These are phyloP conservation scores for Micrasema longulum DNA, from an alignment of 1,140 invertebrate genomes.

Conservation along the genomic window DNA sequence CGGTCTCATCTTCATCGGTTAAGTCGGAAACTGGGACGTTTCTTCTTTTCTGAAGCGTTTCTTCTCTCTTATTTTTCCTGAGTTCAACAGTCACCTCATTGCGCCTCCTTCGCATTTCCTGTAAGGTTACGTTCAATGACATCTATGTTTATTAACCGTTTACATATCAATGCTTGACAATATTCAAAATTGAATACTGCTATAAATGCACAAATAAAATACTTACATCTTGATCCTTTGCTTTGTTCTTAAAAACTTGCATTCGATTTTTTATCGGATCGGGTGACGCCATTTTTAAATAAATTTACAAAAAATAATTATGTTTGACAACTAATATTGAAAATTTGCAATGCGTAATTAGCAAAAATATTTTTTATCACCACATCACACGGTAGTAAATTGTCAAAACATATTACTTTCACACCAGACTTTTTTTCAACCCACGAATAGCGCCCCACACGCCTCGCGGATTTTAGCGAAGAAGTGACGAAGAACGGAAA, in stretches of 20 bases:
- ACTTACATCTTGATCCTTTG: conserved; percentile 96
- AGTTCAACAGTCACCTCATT: conserved; percentile 96
- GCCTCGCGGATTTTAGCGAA: conserved; percentile 44
- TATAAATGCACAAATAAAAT: conserved; percentile 42
- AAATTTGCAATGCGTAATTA: conserved; percentile 7
- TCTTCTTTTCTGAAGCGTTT: conserved; percentile 93
- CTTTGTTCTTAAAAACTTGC: conserved; percentile 96
- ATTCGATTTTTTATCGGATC: conserved; percentile 83
- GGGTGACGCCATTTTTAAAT: conserved; percentile 80
- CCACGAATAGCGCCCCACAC: conserved; percentile 35
- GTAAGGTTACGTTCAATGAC: conserved; percentile 56
- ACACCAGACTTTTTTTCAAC: conserved; percentile 28
- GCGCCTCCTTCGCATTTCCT: conserved; percentile 95
- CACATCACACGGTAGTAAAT: conserved; percentile 36
- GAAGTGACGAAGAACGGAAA: conserved; percentile 46
- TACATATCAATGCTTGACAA: neutral
- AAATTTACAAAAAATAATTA: conserved; percentile 60
- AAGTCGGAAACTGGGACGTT: conserved; percentile 90
- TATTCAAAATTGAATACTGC: no score
- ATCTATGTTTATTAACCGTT: neutral
- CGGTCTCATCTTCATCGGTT: conserved; percentile 83
- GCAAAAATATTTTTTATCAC: conserved; percentile 34
- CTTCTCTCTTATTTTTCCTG: conserved; percentile 96
- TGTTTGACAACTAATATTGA: conserved; percentile 31
- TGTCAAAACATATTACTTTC: conserved; percentile 43